Base-by-base conservation (phyloP, 2,888 invertebrate genomes). In the Archips xylosteana region DNA sequence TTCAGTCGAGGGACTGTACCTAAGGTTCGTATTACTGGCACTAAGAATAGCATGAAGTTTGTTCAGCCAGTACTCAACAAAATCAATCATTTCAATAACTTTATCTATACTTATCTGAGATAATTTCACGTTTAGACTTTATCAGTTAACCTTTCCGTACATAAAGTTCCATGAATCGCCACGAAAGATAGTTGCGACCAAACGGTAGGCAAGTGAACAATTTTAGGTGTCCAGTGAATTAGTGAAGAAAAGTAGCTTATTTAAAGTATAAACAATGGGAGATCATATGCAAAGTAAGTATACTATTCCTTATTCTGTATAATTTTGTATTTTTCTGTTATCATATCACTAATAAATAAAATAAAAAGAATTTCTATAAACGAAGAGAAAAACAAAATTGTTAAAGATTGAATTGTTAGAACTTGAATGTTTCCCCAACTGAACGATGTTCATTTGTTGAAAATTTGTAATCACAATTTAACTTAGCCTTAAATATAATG, bases 101-200 rank as follows among this genome's bases (percentile, higher is more conserved):
- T 65, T 65, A 71, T 65, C 64, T 60, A 15, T 34, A 32, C 23
- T 66, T 71, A 71, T 71, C 66, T 42, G 9, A 60, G 71, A 71
- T 71, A 66, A 66, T 42, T 42, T 12, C n/a, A 34, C 62, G 61
- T 45, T 45, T 2, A 23, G 0, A 23, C 34, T 51, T 71, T 71
- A 71, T 71, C 71, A 66, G 61, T 34, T 10, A 62, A 23, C 32
- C 9, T 54, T 61, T 66, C 45, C 8, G 42, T 61, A 34, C 47
- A 49, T 42, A 66, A 36, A 64, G 23, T 32, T 32, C 2, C 12
- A 12, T 45, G 45, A 23, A 62, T 45, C 2, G 12, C 23, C 23
- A 32, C 42, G 62, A 6, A 6, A 23, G 12, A 62, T 62, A 62
- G 62, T 45, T 45, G 12, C 12, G 42, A 1, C 23, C 32, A 32